A percentile compares a stretch with the other conserved stretches of the same genome.
Evolutionary conservation across 2,797 vertebrate species (phyloP).

Genomic region (Crenichthys baileyi): DNA sequence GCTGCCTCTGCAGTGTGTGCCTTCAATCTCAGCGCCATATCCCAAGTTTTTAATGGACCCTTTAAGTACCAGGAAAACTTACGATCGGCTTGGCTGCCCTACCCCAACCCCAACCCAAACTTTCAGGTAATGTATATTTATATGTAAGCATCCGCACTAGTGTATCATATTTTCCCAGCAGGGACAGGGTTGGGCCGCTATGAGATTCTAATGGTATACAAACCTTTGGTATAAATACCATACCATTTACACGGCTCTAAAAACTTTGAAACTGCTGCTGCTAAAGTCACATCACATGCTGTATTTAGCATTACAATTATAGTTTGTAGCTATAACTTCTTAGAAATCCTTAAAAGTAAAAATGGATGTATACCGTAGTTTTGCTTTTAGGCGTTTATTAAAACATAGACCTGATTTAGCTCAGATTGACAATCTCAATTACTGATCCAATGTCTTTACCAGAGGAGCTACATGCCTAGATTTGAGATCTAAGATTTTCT

Average conservation of each 20-base stretch:
- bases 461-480: no score
- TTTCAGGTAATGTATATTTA: constrained; percentile 88
- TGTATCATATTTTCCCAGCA: not conserved
- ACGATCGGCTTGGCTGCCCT: constrained; percentile 94
- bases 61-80: constrained; percentile 99
- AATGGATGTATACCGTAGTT: not conserved
- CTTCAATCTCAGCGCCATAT: constrained; percentile 96
- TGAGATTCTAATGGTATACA: not conserved
- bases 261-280: not conserved
- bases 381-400: no score
- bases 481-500: no score
- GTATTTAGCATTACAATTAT: not conserved
- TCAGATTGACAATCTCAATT: no score
- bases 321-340: not conserved
- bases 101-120: constrained; percentile 95
- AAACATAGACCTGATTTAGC: no score
- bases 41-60: constrained; percentile 92
- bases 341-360: not conserved
- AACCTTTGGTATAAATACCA: not conserved
- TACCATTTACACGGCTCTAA: not conserved
- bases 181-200: not conserved
- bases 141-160: no score
- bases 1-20: constrained; percentile 95
- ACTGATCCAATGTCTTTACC: no score
- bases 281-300: not conserved